phyloP scores from a whole-genome alignment of 2,797 vertebrate species.

The Oreortyx pictus region DNA sequence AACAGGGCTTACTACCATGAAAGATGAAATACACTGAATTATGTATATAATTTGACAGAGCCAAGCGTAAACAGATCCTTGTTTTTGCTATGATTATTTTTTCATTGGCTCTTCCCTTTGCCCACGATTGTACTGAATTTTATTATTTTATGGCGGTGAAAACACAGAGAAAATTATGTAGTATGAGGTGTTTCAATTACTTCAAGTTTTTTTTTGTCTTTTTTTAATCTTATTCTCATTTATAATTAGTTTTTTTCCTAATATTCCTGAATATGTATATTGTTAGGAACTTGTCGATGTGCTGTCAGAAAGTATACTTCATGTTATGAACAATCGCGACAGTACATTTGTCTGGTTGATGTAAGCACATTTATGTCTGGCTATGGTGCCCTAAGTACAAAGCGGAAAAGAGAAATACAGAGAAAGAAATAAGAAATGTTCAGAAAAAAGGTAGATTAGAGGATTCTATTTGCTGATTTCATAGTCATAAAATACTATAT shows the following conservation, averaged over 20 bases:
- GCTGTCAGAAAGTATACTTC: neutral
- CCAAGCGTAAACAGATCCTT: neutral
- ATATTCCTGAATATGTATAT: neutral
- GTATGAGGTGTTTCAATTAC: neutral
- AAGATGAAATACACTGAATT: neutral
- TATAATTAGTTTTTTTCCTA: neutral
- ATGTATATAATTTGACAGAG: neutral
- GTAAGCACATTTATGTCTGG: neutral
- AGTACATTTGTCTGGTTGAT: neutral
- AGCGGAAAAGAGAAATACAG: neutral
- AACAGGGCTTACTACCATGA: neutral
- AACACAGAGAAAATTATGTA: neutral
- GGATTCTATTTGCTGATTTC: neutral
- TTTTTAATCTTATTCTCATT: neutral
- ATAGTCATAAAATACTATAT: neutral
- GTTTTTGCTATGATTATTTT: neutral
- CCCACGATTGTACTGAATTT: neutral
- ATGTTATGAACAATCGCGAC: fast-evolving
- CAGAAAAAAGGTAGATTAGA: neutral
- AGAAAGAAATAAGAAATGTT: neutral
- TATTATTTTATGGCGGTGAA: neutral
- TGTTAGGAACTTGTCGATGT: neutral
- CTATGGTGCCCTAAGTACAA: neutral
- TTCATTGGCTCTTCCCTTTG: neutral
- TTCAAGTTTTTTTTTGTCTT: neutral